Evolutionary conservation across 2,113 vertebrate genomes (phyloP).

Genomic region (Tinamus guttatus): DNA sequence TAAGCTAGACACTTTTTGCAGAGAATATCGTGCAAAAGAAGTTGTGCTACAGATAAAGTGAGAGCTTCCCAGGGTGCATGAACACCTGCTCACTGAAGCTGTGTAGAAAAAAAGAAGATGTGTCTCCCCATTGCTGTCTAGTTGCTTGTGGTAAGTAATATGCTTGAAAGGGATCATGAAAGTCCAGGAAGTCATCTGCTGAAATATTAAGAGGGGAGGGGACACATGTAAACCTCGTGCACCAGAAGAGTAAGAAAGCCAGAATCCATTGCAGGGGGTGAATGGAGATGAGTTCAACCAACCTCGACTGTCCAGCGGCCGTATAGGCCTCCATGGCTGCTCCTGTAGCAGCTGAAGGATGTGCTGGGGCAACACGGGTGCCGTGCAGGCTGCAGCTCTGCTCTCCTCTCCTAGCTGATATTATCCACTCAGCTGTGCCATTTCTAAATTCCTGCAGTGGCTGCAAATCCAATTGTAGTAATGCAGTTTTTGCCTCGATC

Average conservation of each 20-base stretch:
- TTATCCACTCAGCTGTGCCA: not conserved
- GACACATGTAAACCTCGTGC: not conserved
- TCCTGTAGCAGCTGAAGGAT: not conserved
- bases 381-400: not conserved
- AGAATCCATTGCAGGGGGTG: not conserved
- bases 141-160: not conserved
- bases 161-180: not conserved
- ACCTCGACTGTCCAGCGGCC: not conserved
- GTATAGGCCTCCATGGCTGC: not conserved
- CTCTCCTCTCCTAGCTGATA: not conserved
- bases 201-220: not conserved
- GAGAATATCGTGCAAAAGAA: not conserved
- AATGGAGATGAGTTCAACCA: not conserved
- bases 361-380: not conserved
- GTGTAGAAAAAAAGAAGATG: not conserved
- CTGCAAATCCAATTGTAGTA: not conserved
- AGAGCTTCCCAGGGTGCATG: not conserved
- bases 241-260: not conserved
- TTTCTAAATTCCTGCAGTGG: constrained; percentile 5
- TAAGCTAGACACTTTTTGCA: not conserved
- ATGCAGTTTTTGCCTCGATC: not conserved
- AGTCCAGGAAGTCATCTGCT: not conserved
- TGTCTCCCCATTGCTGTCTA: not conserved
- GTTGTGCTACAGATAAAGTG: not conserved
- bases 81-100: not conserved